These are phyloP conservation scores for Oenanthe oenanthe DNA, from an alignment of 2,113 vertebrate species.

Conservation along the genomic window DNA sequence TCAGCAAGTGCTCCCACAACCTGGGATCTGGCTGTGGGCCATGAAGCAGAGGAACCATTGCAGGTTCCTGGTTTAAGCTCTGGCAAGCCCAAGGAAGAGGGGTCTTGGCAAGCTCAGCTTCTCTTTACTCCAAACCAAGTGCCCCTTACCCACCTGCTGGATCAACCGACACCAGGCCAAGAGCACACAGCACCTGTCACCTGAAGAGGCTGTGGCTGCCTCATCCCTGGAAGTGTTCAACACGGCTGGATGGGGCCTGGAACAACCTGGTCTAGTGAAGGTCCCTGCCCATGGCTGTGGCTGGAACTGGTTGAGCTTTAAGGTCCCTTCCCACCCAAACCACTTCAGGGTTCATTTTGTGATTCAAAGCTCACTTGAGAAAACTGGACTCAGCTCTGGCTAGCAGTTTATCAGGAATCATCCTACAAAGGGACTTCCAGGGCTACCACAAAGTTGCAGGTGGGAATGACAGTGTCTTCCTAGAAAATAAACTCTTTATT, in stretches of 20 bases:
- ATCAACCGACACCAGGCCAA: not conserved
- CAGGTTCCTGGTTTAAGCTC: not conserved
- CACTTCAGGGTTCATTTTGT: not conserved
- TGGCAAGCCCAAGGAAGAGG: not conserved
- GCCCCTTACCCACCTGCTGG: not conserved
- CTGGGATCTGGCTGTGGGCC: not conserved
- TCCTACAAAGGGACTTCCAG: not conserved
- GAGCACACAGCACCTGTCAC: not conserved
- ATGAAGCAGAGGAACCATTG: not conserved
- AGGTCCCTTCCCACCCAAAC: not conserved
- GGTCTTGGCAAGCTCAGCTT: not conserved
- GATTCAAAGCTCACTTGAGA: not conserved
- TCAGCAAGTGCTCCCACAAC: rapidly evolving
- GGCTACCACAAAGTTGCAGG: not conserved
- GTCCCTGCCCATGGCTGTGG: not conserved
- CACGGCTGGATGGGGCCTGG: not conserved
- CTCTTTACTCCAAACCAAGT: not conserved
- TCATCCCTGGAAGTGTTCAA: not conserved
- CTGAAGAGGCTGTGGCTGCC: not conserved
- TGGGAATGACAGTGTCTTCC: not conserved
- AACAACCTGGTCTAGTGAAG: not conserved
- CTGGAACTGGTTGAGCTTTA: not conserved
- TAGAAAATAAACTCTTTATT: not conserved
- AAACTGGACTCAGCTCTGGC: not conserved
- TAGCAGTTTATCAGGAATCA: not conserved